Evolutionary conservation across 2,797 vertebrate genomes (phyloP), one percentile per base, ranked within the genome.

Genomic region (Hemitrygon akajei): DNA sequence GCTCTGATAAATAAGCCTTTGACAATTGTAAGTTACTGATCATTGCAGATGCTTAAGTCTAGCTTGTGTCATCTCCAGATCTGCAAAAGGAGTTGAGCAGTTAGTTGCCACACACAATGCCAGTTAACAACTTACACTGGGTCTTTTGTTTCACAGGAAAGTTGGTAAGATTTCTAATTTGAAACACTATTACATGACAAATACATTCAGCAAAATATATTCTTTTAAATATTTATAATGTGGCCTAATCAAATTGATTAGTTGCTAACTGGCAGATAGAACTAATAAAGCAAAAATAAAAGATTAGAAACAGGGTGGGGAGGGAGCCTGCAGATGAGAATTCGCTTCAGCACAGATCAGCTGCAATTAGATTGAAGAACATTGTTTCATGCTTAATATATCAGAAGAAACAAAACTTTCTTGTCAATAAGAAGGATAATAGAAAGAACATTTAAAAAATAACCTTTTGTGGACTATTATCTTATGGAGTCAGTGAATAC

Each of bases 191-290:
- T 37, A 93, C 73, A 47, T 25, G 37, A 47, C 71, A 93, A 76
- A 71, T 25, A 25, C 47, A 40, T 27, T 11, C 40, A 93, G 40
- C 27, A 56, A 71, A 76, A 93, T 93, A 71, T 76, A 58, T 93
- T 93, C 71, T 76, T 93, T 73, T 75, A 76, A 75, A 75, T 93
- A 56, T 47, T 22, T 56, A 75, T 93, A 76, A 93, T 69, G 47
- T 76, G 47, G 47, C 47, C 91, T 93, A 93, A 93, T 93, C 66
- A 93, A 93, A 56, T 56, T 47, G 18, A 93, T 30, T 37, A 93
- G 69, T 93, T 11, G 14, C 37, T 93, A 93, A 93, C 69, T 73
- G 40, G 14, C 47, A 76, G 73, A 73, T n/a, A 76, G 73, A 73
- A 93, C 76, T 93, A 93, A 73, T 93, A 93, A 75, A 71, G 71